Percentiles rank a stretch among this genome's conserved stretches.
Conservation (phyloP, 2,113 vertebrate species). For the Lepus timidus region DNA sequence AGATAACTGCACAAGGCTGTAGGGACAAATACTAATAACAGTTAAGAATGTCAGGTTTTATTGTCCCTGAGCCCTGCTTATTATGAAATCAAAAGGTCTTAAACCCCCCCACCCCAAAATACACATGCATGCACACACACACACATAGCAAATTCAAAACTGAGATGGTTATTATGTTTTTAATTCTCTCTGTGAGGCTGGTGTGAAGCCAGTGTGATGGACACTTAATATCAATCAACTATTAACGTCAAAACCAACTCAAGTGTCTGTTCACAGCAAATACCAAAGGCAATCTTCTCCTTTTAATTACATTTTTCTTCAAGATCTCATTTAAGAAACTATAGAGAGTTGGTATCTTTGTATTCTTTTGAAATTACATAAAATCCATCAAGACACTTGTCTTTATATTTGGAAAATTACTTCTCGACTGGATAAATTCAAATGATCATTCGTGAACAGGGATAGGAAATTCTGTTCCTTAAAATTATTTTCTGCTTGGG, state of each 20-base stretch:
- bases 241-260: slow-evolving; percentile 23
- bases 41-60: slow-evolving; percentile 83
- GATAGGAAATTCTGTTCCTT: not conserved
- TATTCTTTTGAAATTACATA: slow-evolving; percentile 64
- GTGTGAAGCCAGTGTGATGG: not conserved
- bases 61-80: slow-evolving; percentile 62
- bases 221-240: slow-evolving; percentile 27
- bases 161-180: slow-evolving; percentile 16
- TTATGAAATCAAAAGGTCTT: slow-evolving; percentile 77
- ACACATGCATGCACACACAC: not conserved
- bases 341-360: not conserved
- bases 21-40: slow-evolving; percentile 71
- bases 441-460: slow-evolving; percentile 26
- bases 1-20: slow-evolving; percentile 61
- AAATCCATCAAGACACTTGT: slow-evolving; percentile 46
- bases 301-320: not conserved
- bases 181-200: slow-evolving; percentile 1
- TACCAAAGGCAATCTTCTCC: slow-evolving; percentile 38
- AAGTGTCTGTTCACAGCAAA: slow-evolving; percentile 18
- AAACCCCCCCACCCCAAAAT: not conserved
- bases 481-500: slow-evolving; percentile 39
- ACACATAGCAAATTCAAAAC: slow-evolving; percentile 6
- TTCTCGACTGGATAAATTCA: not conserved
- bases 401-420: slow-evolving; percentile 41
- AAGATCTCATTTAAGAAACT: slow-evolving; percentile 49